Evolutionary conservation across 2,797 vertebrate species (phyloP), one percentile per base, ranked within the genome.

Genomic region (Hipposideros larvatus): DNA sequence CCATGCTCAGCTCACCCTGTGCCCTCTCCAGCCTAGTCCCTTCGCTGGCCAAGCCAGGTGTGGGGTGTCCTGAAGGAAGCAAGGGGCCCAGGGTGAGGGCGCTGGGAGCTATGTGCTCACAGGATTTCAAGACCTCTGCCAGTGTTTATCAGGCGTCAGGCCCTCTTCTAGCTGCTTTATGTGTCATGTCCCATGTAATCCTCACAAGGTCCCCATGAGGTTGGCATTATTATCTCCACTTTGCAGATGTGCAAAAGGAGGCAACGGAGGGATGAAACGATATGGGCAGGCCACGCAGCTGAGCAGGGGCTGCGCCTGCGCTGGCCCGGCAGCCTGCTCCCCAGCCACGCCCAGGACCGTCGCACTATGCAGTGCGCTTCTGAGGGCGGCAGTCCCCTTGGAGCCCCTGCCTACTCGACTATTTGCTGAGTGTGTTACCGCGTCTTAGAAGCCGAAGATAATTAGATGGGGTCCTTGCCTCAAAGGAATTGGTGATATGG

Each of bases 21-120:
- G 57, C 82, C 43, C 34, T 75, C 46, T 75, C 41, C 9, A 79
- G 26, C 22, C 73, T 63, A 1, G 10, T 31, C 51, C 24, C 66
- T 46, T 87, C 24, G 53, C 61, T 22, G 16, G 26, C 34, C 55
- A 48, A 74, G 83, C 63, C 43, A 51, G 13, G 24, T 11, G 21
- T 4, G 57, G 41, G 31, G 34, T 43, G 18, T 87, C 22, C 48
- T 61, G 68, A 63, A 82, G 31, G n/a, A 75, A 55, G n/a, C 28
- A 15, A 46, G 71, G 43, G 15, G 13, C 11, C 8, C 2, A 51
- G 46, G 22, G 10, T 41, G 10, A 75, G 43, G 22, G 41, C 18
- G 15, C 28, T 5, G 0, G 2, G 48, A 13, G 13, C 28, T 41
- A 0, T 2, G 4, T 13, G 18, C 37, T 43, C 66, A 11, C 2